phyloP scores from a whole-genome alignment of 2,113 vertebrate genomes.

The Aegithalos caudatus region DNA sequence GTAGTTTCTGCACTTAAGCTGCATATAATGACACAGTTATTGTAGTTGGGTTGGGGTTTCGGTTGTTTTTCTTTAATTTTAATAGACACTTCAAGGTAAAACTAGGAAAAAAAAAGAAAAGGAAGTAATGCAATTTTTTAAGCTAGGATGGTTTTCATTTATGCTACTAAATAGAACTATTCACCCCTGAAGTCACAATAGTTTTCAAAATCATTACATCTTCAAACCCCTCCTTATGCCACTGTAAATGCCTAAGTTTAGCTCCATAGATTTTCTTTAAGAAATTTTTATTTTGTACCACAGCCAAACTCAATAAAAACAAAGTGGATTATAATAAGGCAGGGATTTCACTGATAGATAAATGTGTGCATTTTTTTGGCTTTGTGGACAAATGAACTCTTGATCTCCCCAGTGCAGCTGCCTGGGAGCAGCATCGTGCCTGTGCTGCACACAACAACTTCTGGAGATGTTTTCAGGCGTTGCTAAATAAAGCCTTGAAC shows the following conservation, averaged over 20 bases:
- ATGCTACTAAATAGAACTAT: background rate
- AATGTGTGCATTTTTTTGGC: background rate
- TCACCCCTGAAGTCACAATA: background rate
- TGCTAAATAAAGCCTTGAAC: conserved; percentile 46
- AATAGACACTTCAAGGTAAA: background rate
- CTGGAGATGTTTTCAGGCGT: background rate
- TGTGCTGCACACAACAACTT: background rate
- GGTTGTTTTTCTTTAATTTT: background rate
- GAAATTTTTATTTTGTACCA: background rate
- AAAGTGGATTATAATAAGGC: background rate
- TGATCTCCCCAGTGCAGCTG: background rate
- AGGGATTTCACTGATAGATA: background rate
- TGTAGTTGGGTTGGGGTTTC: background rate
- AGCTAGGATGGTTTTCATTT: background rate
- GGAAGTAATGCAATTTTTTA: background rate
- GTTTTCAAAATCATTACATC: background rate
- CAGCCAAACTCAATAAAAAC: background rate
- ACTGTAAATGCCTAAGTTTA: background rate
- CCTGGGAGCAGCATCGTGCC: background rate
- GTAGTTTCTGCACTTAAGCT: background rate
- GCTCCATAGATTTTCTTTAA: background rate
- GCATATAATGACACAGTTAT: background rate
- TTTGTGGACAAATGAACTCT: background rate
- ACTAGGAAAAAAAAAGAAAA: background rate
- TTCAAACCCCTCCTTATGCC: background rate